Evolutionary conservation across 2,888 invertebrate species (phyloP), one percentile per base, ranked within the genome.

Genomic region (Augochlorella aurata): DNA sequence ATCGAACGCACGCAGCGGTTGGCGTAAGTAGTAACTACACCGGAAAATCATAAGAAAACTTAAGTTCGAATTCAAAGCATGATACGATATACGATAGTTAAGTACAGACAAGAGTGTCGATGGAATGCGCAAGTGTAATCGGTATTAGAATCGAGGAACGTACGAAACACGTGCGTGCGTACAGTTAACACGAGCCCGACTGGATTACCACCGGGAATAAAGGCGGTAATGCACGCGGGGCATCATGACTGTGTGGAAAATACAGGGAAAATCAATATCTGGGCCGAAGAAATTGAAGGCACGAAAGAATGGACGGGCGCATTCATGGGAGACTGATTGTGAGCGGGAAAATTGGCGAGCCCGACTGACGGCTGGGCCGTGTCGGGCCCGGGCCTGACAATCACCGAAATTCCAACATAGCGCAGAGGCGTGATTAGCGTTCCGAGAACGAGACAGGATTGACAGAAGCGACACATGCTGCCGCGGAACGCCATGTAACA

Each of bases 191-290:
- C 5, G 38, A 49, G 61, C 63, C 47, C 29, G 47, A 73, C 73
- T 14, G 38, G 68, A 82, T 76, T 77, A 79, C 44, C 52, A 71
- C 29, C 12, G 24, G 24, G 16, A n/a, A 71, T 72, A 76, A 61
- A 18, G 68, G 65, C 66, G 68, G 83, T 12, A 79, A 69, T 79
- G 29, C 70, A 71, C 58, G 74, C 63, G 49, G 67, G 49, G 66
- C 68, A 80, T 69, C 66, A 66, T 69, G 82, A 24, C 77, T 65
- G 66, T 50, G 49, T 70, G 65, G 71, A 73, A 86, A 82, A 77
- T 73, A 67, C 67, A 52, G 67, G 9, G 65, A 79, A 83, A 86
- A 85, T 85, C 85, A 87, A 89, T 88, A 88, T 83, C 73, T 61
- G 63, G 63, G 9, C 71, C 16, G 68, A 77, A 73, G 85, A 87